These are phyloP conservation scores for Formicarius rufipectus DNA, from an alignment of 2,113 vertebrate genomes.

Conservation along the genomic window DNA sequence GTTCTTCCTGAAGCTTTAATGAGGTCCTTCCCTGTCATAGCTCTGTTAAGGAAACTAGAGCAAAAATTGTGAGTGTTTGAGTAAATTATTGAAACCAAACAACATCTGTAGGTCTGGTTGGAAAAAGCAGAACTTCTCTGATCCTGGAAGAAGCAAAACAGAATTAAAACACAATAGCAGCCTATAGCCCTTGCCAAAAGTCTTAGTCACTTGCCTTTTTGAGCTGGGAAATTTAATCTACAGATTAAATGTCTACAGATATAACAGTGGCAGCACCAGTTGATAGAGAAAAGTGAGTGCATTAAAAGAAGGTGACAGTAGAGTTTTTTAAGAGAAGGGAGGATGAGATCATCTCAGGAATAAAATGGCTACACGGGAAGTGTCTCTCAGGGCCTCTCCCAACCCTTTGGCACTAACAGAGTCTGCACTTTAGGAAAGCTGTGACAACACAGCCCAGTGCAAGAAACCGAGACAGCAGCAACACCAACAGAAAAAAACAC, in stretches of 20 bases:
- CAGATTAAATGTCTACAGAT: not conserved
- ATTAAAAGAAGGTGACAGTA: not conserved
- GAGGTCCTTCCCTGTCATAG: not conserved
- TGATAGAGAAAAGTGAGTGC: not conserved
- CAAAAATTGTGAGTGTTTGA: not conserved
- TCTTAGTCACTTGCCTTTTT: not conserved
- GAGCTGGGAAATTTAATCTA: not conserved
- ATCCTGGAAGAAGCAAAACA: not conserved
- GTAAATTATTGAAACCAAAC: not conserved
- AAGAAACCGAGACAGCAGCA: not conserved
- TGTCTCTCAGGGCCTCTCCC: not conserved
- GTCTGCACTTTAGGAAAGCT: rapidly evolving
- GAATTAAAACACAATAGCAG: not conserved
- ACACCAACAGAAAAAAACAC: not conserved
- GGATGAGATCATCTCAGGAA: not conserved
- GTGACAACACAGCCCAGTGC: not conserved
- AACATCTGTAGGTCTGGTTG: not conserved
- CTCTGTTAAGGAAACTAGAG: not conserved
- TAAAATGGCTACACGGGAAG: not conserved
- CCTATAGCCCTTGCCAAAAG: not conserved
- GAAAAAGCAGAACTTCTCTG: not conserved
- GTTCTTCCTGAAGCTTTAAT: not conserved
- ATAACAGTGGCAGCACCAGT: not conserved
- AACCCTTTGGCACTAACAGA: not conserved
- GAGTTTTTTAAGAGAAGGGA: not conserved